These are phyloP conservation scores for Poecilobothrus nobilitatus DNA, from an alignment of 2,888 invertebrate genomes.

Conservation along the genomic window DNA sequence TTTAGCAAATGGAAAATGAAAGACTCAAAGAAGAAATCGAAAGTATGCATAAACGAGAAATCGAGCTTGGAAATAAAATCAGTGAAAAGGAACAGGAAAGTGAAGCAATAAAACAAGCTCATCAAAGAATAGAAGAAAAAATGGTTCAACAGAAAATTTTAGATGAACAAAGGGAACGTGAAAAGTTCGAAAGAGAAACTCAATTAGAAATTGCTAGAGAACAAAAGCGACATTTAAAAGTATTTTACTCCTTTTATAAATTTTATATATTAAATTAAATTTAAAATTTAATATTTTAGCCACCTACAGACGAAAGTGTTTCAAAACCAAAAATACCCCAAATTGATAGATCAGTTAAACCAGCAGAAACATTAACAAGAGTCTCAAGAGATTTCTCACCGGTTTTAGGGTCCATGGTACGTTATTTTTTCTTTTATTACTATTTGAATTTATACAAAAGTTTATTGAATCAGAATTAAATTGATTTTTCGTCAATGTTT, in stretches of 20 bases:
- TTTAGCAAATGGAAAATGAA: constrained; percentile 52
- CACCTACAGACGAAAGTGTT: constrained; percentile 38
- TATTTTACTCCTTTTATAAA: background rate
- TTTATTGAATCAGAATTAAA: too few relatives aligned
- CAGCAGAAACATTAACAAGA: constrained; percentile 37
- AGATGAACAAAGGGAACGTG: constrained; percentile 46
- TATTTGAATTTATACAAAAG: too few relatives aligned
- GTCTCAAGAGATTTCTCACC: constrained; percentile 53
- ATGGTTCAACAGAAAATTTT: constrained; percentile 45
- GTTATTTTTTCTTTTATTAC: constrained; percentile 26
- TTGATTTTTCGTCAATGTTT: too few relatives aligned
- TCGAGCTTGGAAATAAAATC: constrained; percentile 33
- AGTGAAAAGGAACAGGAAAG: constrained; percentile 31
- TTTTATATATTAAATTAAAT: constrained; percentile 8
- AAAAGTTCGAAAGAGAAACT: constrained; percentile 47
- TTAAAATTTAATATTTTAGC: constrained; percentile 16
- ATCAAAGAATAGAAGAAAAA: constrained; percentile 47
- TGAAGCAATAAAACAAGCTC: constrained; percentile 34
- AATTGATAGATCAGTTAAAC: constrained; percentile 57
- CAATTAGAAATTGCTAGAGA: constrained; percentile 48
- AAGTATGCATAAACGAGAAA: constrained; percentile 48
- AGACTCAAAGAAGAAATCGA: constrained; percentile 50
- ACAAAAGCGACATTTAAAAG: constrained; percentile 39
- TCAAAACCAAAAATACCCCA: constrained; percentile 45
- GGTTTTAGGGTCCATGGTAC: constrained; percentile 51